These are phyloP conservation scores for Laticauda laticaudata DNA, from an alignment of 2,113 vertebrate species.

Conservation along the genomic window DNA sequence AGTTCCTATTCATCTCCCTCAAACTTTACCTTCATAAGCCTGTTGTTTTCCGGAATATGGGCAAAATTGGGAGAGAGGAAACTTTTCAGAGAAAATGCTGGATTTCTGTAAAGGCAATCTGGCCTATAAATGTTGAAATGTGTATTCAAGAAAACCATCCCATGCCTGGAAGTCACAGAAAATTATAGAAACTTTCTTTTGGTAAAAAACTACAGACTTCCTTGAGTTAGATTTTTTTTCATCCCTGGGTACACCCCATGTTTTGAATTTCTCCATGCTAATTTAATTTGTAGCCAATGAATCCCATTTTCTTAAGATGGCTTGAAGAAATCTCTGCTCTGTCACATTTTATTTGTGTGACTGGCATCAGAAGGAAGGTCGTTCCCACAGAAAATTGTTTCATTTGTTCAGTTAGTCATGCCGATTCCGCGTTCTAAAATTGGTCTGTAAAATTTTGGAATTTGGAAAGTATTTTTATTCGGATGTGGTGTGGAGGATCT, in stretches of 20 bases:
- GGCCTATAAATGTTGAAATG: background rate
- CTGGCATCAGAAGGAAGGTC: conserved; percentile 31
- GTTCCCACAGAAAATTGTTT: background rate
- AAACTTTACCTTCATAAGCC: background rate
- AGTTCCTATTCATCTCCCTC: background rate
- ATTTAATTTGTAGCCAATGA: conserved; percentile 51
- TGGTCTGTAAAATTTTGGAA: conserved; percentile 48
- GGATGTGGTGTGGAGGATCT: conserved; percentile 63
- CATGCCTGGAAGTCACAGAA: background rate
- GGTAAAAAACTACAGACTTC: conserved; percentile 55
- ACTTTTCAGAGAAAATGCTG: background rate
- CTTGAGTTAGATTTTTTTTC: conserved; percentile 42
- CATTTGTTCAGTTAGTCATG: conserved; percentile 38
- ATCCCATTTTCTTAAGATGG: conserved; percentile 56
- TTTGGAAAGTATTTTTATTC: conserved; percentile 73
- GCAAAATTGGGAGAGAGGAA: background rate
- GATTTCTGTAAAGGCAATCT: background rate
- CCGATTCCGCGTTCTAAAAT: conserved; percentile 49
- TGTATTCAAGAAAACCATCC: background rate
- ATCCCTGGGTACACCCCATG: conserved; percentile 8
- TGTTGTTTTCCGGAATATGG: background rate
- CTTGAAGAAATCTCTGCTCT: conserved; percentile 57
- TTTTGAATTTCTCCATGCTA: conserved; percentile 49
- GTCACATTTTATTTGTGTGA: conserved; percentile 62
- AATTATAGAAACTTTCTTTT: conserved; percentile 21